Evolutionary conservation across 2,888 invertebrate genomes (phyloP).

Genomic region (Phyllotreta striolata): DNA sequence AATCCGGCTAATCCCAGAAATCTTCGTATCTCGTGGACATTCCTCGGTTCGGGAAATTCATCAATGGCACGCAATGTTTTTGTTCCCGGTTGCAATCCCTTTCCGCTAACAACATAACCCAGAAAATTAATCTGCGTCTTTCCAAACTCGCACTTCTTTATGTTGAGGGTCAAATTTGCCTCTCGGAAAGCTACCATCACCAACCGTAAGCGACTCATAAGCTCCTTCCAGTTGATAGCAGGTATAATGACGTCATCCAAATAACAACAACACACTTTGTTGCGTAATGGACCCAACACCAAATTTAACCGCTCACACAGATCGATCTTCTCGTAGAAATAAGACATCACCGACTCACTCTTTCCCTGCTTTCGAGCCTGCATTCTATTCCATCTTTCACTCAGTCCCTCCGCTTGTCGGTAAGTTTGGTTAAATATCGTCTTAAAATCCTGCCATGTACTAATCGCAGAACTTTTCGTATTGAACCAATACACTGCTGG

Average conservation of each 20-base stretch:
- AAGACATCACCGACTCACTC: too few relatives aligned
- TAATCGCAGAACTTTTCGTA: too few relatives aligned
- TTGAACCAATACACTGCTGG: too few relatives aligned
- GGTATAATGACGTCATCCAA: slow-evolving; percentile 39
- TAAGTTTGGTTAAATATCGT: too few relatives aligned
- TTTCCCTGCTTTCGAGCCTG: too few relatives aligned
- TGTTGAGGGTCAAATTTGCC: slow-evolving; percentile 50
- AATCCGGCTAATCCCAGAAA: slow-evolving; percentile 43
- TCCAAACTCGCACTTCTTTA: slow-evolving; percentile 51
- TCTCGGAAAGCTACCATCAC: slow-evolving; percentile 43
- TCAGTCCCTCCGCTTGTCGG: too few relatives aligned
- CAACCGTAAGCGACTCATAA: slow-evolving; percentile 43
- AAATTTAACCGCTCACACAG: slow-evolving; percentile 38
- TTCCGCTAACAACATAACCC: slow-evolving; percentile 31
- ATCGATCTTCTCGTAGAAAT: too few relatives aligned
- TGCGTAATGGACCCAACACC: slow-evolving; percentile 34
- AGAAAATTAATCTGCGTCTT: slow-evolving; percentile 33
- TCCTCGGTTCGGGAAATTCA: slow-evolving; percentile 35
- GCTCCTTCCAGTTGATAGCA: slow-evolving; percentile 36
- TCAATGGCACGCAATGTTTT: slow-evolving; percentile 32
- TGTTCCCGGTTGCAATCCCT: slow-evolving; percentile 34
- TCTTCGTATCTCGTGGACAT: slow-evolving; percentile 37
- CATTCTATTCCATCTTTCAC: too few relatives aligned
- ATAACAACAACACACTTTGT: slow-evolving; percentile 34
- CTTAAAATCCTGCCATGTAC: too few relatives aligned